Percentiles rank a stretch among this genome's conserved stretches.
Evolutionary conservation across 30 jellyfish, hydroid and myxozoan genomes (phyloP).

Genomic region (Sanderia malayensis): DNA sequence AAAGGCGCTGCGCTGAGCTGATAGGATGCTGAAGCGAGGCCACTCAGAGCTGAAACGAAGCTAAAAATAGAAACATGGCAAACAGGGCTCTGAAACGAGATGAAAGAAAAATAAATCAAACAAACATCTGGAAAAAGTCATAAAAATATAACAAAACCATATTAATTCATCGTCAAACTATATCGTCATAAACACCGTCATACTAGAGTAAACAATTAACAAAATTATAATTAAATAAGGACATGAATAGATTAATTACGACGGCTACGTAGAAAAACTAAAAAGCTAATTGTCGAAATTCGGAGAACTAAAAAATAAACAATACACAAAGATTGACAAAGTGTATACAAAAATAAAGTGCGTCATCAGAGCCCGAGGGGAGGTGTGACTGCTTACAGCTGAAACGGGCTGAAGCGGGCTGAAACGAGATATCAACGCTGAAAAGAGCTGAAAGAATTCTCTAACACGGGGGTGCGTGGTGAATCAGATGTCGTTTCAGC

Average conservation of each 20-base stretch:
- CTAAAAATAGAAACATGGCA: background rate
- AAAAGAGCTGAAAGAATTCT: background rate
- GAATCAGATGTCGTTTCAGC: constrained; percentile 3
- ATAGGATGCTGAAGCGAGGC: background rate
- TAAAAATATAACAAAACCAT: no score
- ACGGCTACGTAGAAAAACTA: no score
- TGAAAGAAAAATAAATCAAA: background rate
- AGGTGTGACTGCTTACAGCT: no score
- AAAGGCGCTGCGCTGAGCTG: background rate
- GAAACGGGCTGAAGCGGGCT: constrained; percentile 7
- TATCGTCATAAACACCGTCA: background rate
- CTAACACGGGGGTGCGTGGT: background rate
- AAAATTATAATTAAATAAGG: no score
- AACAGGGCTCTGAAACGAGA: background rate
- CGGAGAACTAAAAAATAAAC: no score
- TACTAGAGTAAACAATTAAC: background rate
- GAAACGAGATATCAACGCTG: background rate
- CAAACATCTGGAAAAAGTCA: no score
- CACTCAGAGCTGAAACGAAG: background rate
- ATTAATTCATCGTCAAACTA: no score
- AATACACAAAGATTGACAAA: no score
- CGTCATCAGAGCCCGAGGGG: no score
- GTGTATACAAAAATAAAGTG: no score
- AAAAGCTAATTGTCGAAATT: no score
- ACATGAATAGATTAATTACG: no score